These are phyloP conservation scores for Tenthredo livida DNA, from an alignment of 2,888 invertebrate species.

Conservation along the genomic window DNA sequence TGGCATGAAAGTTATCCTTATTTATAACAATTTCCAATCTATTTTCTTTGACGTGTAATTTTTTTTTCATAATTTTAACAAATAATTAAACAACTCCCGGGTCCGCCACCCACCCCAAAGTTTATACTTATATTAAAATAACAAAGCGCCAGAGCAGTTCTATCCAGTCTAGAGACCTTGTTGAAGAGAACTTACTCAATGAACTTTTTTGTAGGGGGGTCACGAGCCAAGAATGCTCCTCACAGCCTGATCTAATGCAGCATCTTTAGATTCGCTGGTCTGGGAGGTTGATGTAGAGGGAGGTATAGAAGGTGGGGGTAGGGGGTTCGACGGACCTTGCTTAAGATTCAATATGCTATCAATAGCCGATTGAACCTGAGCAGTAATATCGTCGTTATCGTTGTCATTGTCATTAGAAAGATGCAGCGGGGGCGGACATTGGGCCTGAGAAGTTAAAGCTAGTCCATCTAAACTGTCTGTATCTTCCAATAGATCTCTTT, in stretches of 20 bases:
- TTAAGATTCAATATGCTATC: slow-evolving; percentile 89
- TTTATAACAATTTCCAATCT: background rate
- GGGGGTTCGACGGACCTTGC: slow-evolving; percentile 71
- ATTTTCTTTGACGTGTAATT: background rate
- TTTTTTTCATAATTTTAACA: background rate
- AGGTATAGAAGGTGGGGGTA: slow-evolving; percentile 58
- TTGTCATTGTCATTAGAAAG: slow-evolving; percentile 64
- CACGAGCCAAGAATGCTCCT: slow-evolving; percentile 77
- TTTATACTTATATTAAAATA: slow-evolving; percentile 11
- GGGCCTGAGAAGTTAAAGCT: slow-evolving; percentile 71
- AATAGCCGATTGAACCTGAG: slow-evolving; percentile 90
- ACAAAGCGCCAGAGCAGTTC: slow-evolving; percentile 5
- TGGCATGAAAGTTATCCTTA: slow-evolving; percentile 11
- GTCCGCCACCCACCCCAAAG: background rate
- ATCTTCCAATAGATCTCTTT: slow-evolving; percentile 75
- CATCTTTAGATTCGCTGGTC: slow-evolving; percentile 72
- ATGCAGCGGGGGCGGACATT: slow-evolving; percentile 63
- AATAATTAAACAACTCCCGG: background rate
- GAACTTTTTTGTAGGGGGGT: slow-evolving; percentile 77
- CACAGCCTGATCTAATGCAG: slow-evolving; percentile 75
- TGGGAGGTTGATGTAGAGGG: slow-evolving; percentile 57
- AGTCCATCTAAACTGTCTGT: slow-evolving; percentile 74
- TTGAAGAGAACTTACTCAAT: slow-evolving; percentile 64
- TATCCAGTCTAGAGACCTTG: slow-evolving; percentile 48
- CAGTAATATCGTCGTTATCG: slow-evolving; percentile 84